phyloP scores from a whole-genome alignment of 1,140 invertebrate species.

The Achatina immaculata region DNA sequence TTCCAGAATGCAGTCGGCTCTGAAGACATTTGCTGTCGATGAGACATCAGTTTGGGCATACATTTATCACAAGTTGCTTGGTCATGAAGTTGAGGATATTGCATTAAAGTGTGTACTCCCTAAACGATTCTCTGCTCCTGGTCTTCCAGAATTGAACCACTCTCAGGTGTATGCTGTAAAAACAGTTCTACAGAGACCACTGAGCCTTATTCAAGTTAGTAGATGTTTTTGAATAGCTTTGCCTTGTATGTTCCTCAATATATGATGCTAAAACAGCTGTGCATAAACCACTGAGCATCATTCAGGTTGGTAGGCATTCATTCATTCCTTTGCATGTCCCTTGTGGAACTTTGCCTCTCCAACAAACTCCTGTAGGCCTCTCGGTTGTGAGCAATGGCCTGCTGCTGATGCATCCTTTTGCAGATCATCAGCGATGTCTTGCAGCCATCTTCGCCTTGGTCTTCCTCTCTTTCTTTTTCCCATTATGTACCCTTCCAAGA shows the following conservation, averaged over 20 bases:
- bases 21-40: conserved; percentile 96
- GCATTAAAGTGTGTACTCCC: conserved; percentile 85
- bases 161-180: conserved; percentile 99
- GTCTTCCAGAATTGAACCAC: conserved; percentile 96
- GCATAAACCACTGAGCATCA: conserved; percentile 93
- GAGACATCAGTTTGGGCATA: conserved; percentile 96
- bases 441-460: too few relatives aligned
- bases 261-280: conserved; percentile 98
- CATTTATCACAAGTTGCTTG: conserved; percentile 96
- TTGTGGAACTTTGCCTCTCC: too few relatives aligned
- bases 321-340: too few relatives aligned
- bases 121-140: conserved; percentile 96
- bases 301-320: conserved; percentile 87
- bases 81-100: conserved; percentile 97
- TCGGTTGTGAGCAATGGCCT: too few relatives aligned
- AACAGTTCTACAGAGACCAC: conserved; percentile 94
- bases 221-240: too few relatives aligned
- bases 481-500: too few relatives aligned
- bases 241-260: too few relatives aligned
- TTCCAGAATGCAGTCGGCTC: conserved; percentile 91
- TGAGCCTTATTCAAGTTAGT: conserved; percentile 94
- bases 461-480: too few relatives aligned
- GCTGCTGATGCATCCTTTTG: too few relatives aligned
- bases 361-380: too few relatives aligned
- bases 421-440: too few relatives aligned